Conservation (phyloP, 2,113 vertebrate species). For the Lophura nycthemera region DNA sequence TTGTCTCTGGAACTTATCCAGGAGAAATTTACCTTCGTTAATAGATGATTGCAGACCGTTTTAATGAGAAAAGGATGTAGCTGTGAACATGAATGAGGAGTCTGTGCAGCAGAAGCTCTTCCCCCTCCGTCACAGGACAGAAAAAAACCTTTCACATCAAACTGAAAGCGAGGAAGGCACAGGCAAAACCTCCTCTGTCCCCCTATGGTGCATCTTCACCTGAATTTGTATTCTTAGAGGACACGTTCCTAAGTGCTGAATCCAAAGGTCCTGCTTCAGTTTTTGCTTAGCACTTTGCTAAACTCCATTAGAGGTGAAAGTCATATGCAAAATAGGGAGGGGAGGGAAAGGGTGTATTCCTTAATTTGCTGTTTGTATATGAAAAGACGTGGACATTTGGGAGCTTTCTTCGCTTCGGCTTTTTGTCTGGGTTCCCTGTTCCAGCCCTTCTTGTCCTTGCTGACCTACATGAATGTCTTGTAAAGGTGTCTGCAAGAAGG, state of each 20-base stretch:
- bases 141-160: not conserved
- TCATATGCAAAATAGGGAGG: not conserved
- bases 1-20: fast-evolving
- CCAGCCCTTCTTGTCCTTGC: not conserved
- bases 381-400: not conserved
- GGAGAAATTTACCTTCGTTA: not conserved
- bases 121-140: not conserved
- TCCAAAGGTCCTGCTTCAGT: not conserved
- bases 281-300: not conserved
- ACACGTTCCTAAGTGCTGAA: not conserved
- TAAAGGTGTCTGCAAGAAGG: not conserved
- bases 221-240: not conserved
- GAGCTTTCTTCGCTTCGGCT: not conserved
- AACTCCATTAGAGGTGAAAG: not conserved
- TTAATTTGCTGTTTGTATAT: not conserved
- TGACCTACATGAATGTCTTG: not conserved
- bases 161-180: not conserved
- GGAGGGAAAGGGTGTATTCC: not conserved
- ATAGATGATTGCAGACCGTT: not conserved
- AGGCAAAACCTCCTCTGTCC: not conserved
- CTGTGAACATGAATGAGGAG: not conserved
- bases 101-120: not conserved
- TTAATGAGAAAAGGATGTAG: not conserved
- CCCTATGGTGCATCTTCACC: not conserved
- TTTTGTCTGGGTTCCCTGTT: not conserved